These are phyloP conservation scores for Aegithalos caudatus DNA, from an alignment of 2,113 vertebrate genomes.

Conservation along the genomic window DNA sequence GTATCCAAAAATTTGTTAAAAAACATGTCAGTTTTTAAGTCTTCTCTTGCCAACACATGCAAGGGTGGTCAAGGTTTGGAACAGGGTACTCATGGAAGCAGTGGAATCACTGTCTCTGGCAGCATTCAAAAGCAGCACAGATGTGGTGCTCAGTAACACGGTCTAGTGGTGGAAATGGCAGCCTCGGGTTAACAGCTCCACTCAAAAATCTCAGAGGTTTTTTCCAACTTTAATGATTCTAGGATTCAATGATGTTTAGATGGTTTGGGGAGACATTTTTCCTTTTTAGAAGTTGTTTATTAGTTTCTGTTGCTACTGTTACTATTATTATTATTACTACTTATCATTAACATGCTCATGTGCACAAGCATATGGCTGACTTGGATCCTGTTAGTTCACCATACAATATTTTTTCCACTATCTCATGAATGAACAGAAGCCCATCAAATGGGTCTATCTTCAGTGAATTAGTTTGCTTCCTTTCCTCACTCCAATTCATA, in stretches of 20 bases:
- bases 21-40: not conserved
- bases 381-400: not conserved
- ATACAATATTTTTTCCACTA: not conserved
- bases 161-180: rapidly evolving
- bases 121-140: too few species aligned
- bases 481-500: not conserved
- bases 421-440: not conserved
- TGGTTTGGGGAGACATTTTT: not conserved
- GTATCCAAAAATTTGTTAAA: not conserved
- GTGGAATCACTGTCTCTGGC: not conserved
- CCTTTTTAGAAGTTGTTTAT: not conserved
- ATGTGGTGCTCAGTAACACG: not conserved
- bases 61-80: not conserved
- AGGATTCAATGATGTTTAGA: not conserved
- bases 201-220: not conserved
- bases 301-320: not conserved
- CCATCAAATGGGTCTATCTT: not conserved
- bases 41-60: not conserved
- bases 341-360: not conserved
- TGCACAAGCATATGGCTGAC: not conserved
- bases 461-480: not conserved
- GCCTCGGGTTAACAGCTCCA: rapidly evolving
- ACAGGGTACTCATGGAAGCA: not conserved
- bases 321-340: not conserved
- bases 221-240: not conserved